A percentile compares a stretch with the other conserved stretches of the same genome.
Conservation (phyloP, 2,113 vertebrate species). For the Rhynchopsitta pachyrhyncha region DNA sequence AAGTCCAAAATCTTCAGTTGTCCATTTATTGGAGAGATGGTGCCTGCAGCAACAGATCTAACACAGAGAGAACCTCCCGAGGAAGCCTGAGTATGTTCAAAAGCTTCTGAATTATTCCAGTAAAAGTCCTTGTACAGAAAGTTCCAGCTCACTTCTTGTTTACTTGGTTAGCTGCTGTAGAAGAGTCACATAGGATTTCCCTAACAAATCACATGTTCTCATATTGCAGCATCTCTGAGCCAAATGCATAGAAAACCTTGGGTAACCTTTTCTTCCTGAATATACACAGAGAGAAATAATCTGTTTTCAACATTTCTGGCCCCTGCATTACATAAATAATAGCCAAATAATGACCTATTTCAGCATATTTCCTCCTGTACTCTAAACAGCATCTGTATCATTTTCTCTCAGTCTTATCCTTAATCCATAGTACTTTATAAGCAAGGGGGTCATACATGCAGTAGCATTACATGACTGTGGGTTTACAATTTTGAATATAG, state of each 20-base stretch:
- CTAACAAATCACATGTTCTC: constrained; percentile 51
- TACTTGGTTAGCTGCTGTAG: constrained; percentile 52
- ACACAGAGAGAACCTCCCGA: background rate
- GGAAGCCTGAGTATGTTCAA: constrained; percentile 21
- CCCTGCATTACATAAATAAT: background rate
- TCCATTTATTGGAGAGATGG: background rate
- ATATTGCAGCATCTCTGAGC: constrained; percentile 28
- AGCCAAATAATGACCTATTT: constrained; percentile 47
- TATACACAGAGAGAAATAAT: constrained; percentile 8
- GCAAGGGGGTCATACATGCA: background rate
- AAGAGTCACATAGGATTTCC: constrained; percentile 66
- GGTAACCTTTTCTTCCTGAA: constrained; percentile 47
- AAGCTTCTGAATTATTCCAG: constrained; percentile 36
- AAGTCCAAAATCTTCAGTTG: background rate
- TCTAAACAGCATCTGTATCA: background rate
- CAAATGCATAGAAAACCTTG: constrained; percentile 57
- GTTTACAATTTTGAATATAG: background rate
- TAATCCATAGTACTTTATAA: background rate
- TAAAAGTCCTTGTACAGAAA: constrained; percentile 57
- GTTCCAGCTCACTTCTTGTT: constrained; percentile 65
- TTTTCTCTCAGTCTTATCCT: background rate
- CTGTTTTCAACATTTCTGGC: constrained; percentile 34
- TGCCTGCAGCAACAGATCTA: background rate
- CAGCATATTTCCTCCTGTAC: constrained; percentile 7
- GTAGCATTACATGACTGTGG: background rate